These are phyloP conservation scores for Pristionchus arcanus DNA, from an alignment of 2,888 invertebrate species.

Conservation along the genomic window DNA sequence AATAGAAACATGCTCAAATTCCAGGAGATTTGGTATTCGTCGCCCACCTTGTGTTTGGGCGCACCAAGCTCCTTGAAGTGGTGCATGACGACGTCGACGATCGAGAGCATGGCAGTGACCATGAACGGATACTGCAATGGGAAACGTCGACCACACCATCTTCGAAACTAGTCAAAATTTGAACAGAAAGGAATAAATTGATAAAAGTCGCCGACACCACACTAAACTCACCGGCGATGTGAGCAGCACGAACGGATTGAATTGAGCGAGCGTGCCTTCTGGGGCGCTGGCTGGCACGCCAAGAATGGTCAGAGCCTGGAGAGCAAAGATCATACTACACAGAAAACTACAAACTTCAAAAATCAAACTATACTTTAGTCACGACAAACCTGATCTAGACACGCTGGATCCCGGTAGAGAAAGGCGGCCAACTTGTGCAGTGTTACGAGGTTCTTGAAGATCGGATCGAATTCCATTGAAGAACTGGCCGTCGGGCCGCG, in stretches of 20 bases:
- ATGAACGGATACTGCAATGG: not conserved
- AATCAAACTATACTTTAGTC: slow-evolving; percentile 2
- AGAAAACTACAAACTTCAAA: not conserved
- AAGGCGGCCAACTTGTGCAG: not conserved
- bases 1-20: not conserved
- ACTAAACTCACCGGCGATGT: slow-evolving; percentile 9
- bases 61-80: not conserved
- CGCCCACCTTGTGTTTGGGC: not conserved
- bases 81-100: not conserved
- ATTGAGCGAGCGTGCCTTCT: not conserved
- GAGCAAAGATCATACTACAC: not conserved
- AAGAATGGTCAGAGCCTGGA: not conserved
- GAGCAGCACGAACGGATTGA: slow-evolving; percentile 14
- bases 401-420: not conserved
- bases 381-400: not conserved
- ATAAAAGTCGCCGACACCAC: not conserved
- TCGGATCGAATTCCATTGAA: not conserved
- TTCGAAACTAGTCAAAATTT: not conserved
- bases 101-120: not conserved
- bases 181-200: not conserved
- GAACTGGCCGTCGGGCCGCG: not conserved
- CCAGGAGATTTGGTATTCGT: not conserved
- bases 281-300: not conserved
- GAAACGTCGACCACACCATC: slow-evolving; percentile 30
- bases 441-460: not conserved